phyloP scores from a whole-genome alignment of 2,113 vertebrate genomes.

The Felis catus region F.catus_Fca126_mat1.0 CM031412.1:37809001-37809500 shows the following conservation, averaged over 20 bases:
- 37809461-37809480: not conserved
- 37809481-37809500: not conserved
- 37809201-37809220: not conserved
- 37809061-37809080: no score
- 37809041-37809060: not conserved
- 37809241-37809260: not conserved
- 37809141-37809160: no score
- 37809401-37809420: not conserved
- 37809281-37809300: not conserved
- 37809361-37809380: not conserved
- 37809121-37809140: no score
- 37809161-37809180: no score
- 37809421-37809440: not conserved
- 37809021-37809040: not conserved
- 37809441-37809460: not conserved
- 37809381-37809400: not conserved
- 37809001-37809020: not conserved
- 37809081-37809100: no score
- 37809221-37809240: not conserved
- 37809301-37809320: not conserved
- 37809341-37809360: not conserved
- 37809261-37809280: not conserved
- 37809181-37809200: not conserved
- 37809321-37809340: not conserved
- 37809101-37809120: no score